Base-by-base conservation (phyloP, 2,888 invertebrate genomes). In the Clitarchus hookeri region DNA sequence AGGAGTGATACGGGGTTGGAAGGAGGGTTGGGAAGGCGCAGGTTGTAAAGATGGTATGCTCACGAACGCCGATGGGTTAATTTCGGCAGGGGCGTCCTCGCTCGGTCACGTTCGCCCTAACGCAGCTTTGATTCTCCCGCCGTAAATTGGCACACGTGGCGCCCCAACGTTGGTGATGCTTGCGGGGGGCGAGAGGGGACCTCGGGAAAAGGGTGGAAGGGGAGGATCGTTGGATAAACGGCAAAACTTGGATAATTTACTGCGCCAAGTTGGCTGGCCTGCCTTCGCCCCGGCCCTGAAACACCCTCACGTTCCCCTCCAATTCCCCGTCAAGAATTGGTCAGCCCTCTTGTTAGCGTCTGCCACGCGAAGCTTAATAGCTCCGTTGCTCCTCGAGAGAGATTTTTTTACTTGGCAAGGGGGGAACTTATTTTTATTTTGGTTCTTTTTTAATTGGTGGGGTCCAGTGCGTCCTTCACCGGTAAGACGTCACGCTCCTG, bases 241-340 rank as follows among this genome's bases (percentile, higher is more conserved):
- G 65, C 65, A 19, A 65, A 65, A 65, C 65, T 65, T n/a, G 65
- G 65, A 65, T 65, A 65, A 65, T 65, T 65, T 65, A 65, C 65
- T 65, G 65, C 65, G 65, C 65, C 11, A 65, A 65, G 65, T 65
- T 65, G 65, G 65, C 65, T n/a, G n/a, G n/a, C 65, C 65, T 65
- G 65, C 65, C 65, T n/a, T 65, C 65, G 8, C 65, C 23, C n/a
- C 65, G 19, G 23, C 16, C 65, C 65, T 48, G 48, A 48, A 48
- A 48, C 65, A 11, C 65, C n/a, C 65, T 19, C 65, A 2, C 53
- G 2, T 19, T 53, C 53, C 53, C 6, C 19, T 1, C 36, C 4
- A 53, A 53, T 8, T 65, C 23, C 16, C 65, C 65, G 19, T 6
- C n/a, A 65, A 65, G 65, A 65, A 65, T n/a, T 12, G 65, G 65